Base-by-base conservation (phyloP, 2,888 invertebrate genomes). In the Diaphora mendica region DNA sequence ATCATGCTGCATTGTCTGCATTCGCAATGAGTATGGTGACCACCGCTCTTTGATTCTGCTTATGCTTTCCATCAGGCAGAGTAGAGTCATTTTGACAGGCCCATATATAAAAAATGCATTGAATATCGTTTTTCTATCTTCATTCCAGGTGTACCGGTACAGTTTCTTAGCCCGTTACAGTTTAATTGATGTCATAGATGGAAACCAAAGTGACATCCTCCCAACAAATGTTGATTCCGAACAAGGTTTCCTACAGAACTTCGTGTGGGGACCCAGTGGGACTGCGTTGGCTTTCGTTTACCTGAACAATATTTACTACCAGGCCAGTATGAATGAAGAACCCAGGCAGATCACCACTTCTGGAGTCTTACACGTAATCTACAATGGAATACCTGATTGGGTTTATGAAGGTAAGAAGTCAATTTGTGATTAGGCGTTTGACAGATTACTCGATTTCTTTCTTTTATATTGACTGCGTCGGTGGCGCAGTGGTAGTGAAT, bases 321-420 rank as follows among this genome's bases (percentile, higher is more conserved):
- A 97, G 84, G 87, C 94, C 1, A 96, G 93, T n/a, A 89, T 96
- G 70, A 91, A 89, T 5, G 91, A 88, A 0, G 84, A 89, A 0
- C 94, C 96, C 8, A 90, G 94, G 35, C 96, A 96, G 80, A 94
- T 98, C 55, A 98, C 98, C 0, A 92, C 89, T 0, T 97, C 96
- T 82, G 97, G 97, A 3, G 87, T 92, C 30, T 92, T 95, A 68
- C 96, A 96, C 51, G 96, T 96, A 15, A 96, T 98, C 71, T 97
- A 97, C 88, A 98, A 99, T 90, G 99, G 99, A 44, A 97, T 98
- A 17, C 98, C 99, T 48, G 99, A 99, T 92, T 99, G 99, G 99
- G 98, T 99, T 1, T 99, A 99, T 93, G 99, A 99, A 96, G 98
- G 98, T 98, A 55, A 55, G 23, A n/a, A 23, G 23, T 23, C 20